Evolutionary conservation across 2,113 vertebrate genomes (phyloP).

Genomic region (Kryptolebias marmoratus): DNA sequence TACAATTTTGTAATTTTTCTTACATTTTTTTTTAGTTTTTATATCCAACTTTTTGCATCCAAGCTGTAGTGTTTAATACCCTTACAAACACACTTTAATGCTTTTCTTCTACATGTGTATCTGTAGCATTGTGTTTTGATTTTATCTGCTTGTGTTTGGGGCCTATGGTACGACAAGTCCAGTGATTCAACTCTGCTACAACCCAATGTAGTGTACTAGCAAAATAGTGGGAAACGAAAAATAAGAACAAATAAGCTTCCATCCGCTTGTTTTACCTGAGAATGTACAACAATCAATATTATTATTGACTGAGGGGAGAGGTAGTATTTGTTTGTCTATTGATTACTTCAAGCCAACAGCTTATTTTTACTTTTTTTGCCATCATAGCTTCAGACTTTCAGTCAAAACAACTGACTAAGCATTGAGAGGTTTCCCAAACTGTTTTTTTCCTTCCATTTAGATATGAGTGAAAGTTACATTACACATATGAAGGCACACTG

Average conservation of each 20-base stretch:
- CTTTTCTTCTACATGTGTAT: constrained; percentile 2
- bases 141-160: constrained; percentile 26
- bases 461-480: constrained; percentile 25
- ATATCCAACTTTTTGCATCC: neutral
- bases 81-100: constrained; percentile 13
- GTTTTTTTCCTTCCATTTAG: neutral
- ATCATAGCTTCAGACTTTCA: constrained; percentile 12
- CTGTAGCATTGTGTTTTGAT: constrained; percentile 25
- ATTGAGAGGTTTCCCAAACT: constrained; percentile 5
- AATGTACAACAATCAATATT: constrained; percentile 52
- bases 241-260: constrained; percentile 32
- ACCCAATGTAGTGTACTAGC: neutral
- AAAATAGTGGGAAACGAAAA: constrained; percentile 26
- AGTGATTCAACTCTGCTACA: constrained; percentile 29
- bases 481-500: neutral
- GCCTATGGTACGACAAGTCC: neutral
- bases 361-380: constrained; percentile 50
- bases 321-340: constrained; percentile 54
- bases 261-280: constrained; percentile 39
- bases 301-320: constrained; percentile 46
- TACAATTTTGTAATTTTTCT: neutral
- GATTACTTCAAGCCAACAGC: constrained; percentile 44
- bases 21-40: too few relatives aligned
- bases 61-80: neutral
- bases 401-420: constrained; percentile 35